These are phyloP conservation scores for Grapholita molesta DNA, from an alignment of 1,140 invertebrate species.

Conservation along the genomic window DNA sequence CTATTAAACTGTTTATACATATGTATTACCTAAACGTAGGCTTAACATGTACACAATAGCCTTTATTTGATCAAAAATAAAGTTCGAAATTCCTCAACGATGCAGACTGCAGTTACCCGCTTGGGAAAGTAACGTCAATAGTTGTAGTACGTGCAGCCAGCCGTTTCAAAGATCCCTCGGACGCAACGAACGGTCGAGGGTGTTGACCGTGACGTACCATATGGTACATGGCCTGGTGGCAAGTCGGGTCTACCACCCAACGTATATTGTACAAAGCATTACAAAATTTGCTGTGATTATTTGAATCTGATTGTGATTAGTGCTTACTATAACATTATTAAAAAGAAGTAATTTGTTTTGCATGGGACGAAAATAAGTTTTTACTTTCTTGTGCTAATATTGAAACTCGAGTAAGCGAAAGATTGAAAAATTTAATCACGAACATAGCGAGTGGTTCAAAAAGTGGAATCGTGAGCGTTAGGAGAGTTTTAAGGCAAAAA, in stretches of 20 bases:
- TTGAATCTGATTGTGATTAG: too few relatives aligned
- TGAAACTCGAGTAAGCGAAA: too few relatives aligned
- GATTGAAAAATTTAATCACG: too few relatives aligned
- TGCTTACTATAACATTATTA: too few relatives aligned
- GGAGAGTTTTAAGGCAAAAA: too few relatives aligned
- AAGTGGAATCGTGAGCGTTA: too few relatives aligned
- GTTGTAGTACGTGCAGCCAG: background rate
- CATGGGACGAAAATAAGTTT: too few relatives aligned
- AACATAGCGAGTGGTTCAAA: too few relatives aligned
- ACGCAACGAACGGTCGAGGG: background rate
- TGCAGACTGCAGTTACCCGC: background rate
- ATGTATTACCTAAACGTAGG: background rate
- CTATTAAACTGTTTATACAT: background rate
- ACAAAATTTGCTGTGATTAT: too few relatives aligned
- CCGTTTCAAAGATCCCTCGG: background rate
- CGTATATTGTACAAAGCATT: background rate
- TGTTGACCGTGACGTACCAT: constrained; percentile 8
- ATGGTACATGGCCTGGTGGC: background rate
- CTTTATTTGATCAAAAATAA: background rate
- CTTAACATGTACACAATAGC: background rate
- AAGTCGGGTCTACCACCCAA: background rate
- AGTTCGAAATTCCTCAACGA: background rate
- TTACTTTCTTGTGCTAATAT: too few relatives aligned
- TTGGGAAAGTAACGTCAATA: background rate
- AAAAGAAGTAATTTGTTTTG: too few relatives aligned